Evolutionary conservation across 1,140 invertebrate genomes (phyloP), one percentile per base, ranked within the genome.

Genomic region (Lordiphosa collinella): DNA sequence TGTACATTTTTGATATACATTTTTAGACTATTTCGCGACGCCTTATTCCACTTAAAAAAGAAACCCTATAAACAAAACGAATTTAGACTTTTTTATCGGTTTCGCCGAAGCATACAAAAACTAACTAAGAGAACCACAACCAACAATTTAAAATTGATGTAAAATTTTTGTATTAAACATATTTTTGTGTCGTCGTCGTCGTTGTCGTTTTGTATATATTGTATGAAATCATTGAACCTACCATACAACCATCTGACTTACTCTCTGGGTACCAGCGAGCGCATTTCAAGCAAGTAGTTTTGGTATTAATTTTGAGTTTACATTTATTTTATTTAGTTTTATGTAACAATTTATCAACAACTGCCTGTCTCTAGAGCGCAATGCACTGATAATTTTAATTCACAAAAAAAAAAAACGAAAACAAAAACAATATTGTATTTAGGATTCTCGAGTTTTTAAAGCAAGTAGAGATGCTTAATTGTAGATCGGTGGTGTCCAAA

Each of bases 381-480:
- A 82, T 84, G 78, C 78, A 84, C 78, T 84, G 78, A 84, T 84
- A 84, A 78, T 84, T 84, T 84, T 84, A 84, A 73, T 84, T 82
- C 72, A 54, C 54, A 65, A 78, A 43, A 67, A 69, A 61, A 55
- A 53, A 44, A n/a, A 43, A 56, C 32, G 50, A 46, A 16, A 22
- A 22, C 4, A 22, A 22, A 22, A 22, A 5, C 4, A 22, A 22
- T 5, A 22, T 22, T 79, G 69, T 78, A 69, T 74, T 79, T 74
- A 79, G 53, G 65, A 65, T 69, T 74, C 71, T 69, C 69, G 57
- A 55, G 55, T 56, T 69, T 64, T 67, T 31, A 51, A 52, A 22
- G 18, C 18, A 22, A 71, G 60, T 72, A 65, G 53, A 72, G 54
- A 72, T 51, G 67, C 68, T 71, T 70, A 71, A 29, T 60, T 54